A percentile compares a stretch with the other conserved stretches of the same genome.
Evolutionary conservation across 2,888 invertebrate species (phyloP).

Genomic region (Amphiduros pacificus): DNA sequence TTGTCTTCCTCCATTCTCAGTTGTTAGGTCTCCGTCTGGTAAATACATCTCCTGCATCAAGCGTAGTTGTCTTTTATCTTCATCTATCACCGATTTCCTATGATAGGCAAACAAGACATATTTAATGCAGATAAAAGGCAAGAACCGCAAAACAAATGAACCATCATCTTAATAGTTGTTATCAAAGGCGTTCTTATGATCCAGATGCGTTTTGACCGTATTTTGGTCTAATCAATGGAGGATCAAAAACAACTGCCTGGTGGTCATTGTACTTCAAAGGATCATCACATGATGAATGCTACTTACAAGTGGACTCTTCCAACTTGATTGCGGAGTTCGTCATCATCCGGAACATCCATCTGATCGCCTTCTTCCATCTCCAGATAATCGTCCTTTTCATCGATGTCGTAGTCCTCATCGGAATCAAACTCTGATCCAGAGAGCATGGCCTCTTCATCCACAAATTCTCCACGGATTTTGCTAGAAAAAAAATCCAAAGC

Average conservation of each 20-base stretch:
- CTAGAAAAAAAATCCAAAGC: conserved; percentile 18
- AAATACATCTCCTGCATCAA: conserved; percentile 83
- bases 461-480: conserved; percentile 24
- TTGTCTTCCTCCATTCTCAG: conserved; percentile 75
- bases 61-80: conserved; percentile 83
- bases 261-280: too few species aligned
- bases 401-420: conserved; percentile 31
- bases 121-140: neutral
- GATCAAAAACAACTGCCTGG: too few species aligned
- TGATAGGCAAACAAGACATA: neutral
- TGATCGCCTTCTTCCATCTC: conserved; percentile 84
- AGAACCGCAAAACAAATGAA: neutral
- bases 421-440: conserved; percentile 33
- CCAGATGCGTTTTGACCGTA: too few species aligned
- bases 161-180: too few species aligned
- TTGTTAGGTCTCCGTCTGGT: conserved; percentile 84
- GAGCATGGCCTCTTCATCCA: conserved; percentile 35
- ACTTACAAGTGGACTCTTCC: conserved; percentile 83
- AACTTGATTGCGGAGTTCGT: conserved; percentile 76
- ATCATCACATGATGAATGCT: too few species aligned
- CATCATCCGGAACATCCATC: conserved; percentile 76
- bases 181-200: too few species aligned
- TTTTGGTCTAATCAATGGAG: too few species aligned
- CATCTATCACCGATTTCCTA: conserved; percentile 77
- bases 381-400: conserved; percentile 68